These are phyloP conservation scores for Nysson spinosus DNA, from an alignment of 2,888 invertebrate genomes.

Conservation along the genomic window DNA sequence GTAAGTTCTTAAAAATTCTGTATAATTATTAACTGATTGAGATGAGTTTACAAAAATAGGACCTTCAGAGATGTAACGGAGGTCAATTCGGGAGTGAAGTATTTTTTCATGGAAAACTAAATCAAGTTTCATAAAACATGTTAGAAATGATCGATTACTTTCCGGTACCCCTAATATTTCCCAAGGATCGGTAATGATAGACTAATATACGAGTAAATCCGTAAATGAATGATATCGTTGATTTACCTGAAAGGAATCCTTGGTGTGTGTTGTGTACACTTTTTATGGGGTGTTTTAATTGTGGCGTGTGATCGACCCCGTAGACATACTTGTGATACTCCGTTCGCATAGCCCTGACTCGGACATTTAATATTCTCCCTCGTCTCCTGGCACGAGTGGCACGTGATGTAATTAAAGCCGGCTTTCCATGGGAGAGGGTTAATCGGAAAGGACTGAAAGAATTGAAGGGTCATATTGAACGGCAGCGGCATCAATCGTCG, in stretches of 20 bases:
- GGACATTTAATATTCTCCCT: conserved; percentile 44
- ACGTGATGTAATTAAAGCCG: conserved; percentile 55
- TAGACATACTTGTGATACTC: conserved; percentile 39
- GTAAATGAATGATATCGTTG: neutral
- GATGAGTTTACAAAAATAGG: too few relatives aligned
- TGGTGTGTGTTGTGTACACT: conserved; percentile 16
- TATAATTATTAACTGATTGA: too few relatives aligned
- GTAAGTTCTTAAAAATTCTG: too few relatives aligned
- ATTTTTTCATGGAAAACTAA: too few relatives aligned
- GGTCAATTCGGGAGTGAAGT: too few relatives aligned
- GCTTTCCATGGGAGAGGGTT: conserved; percentile 29
- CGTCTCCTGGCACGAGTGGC: conserved; percentile 52
- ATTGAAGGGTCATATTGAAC: conserved; percentile 11
- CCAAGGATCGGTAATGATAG: too few relatives aligned
- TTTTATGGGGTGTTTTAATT: conserved; percentile 32
- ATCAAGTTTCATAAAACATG: too few relatives aligned
- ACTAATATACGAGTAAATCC: too few relatives aligned
- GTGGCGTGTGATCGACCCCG: conserved; percentile 30
- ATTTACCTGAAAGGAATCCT: conserved; percentile 7
- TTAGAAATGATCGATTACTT: too few relatives aligned
- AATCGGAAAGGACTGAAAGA: conserved; percentile 4
- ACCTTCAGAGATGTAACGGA: too few relatives aligned
- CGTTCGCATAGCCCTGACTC: conserved; percentile 36
- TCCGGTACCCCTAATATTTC: too few relatives aligned
- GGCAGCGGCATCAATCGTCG: conserved; percentile 27